A percentile compares a stretch with the other conserved stretches of the same genome.
phyloP scores from a whole-genome alignment of 2,888 invertebrate species.

The Apamea epomidion region DNA sequence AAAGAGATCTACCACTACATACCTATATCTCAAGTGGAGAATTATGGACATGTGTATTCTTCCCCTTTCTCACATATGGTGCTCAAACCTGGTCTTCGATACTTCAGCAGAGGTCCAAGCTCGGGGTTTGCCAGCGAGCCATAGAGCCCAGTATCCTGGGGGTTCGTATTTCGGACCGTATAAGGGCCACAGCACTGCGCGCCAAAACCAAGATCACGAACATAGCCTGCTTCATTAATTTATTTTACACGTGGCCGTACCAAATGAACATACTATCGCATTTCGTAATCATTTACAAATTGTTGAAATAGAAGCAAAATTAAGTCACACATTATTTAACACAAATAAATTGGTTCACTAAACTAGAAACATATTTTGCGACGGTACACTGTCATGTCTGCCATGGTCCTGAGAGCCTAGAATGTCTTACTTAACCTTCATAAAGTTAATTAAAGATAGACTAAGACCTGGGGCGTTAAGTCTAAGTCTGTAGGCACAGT shows the following conservation, averaged over 20 bases:
- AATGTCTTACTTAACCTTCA: constrained; percentile 34
- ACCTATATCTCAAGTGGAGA: too few species aligned
- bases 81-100: too few species aligned
- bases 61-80: too few species aligned
- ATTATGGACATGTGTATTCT: too few species aligned
- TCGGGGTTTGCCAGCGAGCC: too few species aligned
- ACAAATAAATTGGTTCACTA: constrained; percentile 16
- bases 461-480: constrained; percentile 27
- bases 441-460: constrained; percentile 53
- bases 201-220: too few species aligned
- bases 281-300: not conserved
- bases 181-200: too few species aligned
- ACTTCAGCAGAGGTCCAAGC: too few species aligned
- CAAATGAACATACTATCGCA: not conserved
- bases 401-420: constrained; percentile 1
- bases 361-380: constrained; percentile 23
- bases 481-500: constrained; percentile 15
- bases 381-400: constrained; percentile 12
- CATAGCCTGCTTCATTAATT: not conserved
- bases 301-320: not conserved
- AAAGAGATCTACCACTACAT: too few species aligned
- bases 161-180: too few species aligned
- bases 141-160: too few species aligned
- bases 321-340: not conserved
- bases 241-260: not conserved